Conservation (phyloP, 2,888 invertebrate species). For the Cheilosia variabilis region DNA sequence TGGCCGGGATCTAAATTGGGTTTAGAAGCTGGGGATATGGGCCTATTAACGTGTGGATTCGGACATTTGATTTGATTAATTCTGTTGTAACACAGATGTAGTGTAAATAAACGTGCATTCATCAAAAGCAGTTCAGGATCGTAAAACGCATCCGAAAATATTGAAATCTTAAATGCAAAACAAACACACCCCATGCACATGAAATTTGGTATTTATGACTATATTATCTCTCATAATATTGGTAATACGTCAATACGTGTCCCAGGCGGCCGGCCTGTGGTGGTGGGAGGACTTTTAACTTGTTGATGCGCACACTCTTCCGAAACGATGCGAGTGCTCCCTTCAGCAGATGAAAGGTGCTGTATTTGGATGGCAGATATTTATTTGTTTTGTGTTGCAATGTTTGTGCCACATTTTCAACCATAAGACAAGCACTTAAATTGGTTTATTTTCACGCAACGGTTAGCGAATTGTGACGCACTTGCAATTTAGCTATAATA, state of each 20-base stretch:
- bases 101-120: slow-evolving; percentile 41
- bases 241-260: slow-evolving; percentile 1
- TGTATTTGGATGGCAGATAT: slow-evolving; percentile 44
- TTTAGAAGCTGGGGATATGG: background rate
- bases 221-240: slow-evolving; percentile 17
- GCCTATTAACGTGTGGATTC: slow-evolving; percentile 11
- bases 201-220: slow-evolving; percentile 46
- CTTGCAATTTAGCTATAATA: too few species aligned
- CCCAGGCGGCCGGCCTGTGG: background rate
- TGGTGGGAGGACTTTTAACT: background rate
- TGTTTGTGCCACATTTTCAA: slow-evolving; percentile 47
- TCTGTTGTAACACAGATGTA: slow-evolving; percentile 23
- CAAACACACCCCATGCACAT: slow-evolving; percentile 33
- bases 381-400: slow-evolving; percentile 43
- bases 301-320: background rate
- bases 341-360: slow-evolving; percentile 2
- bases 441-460: slow-evolving; percentile 14
- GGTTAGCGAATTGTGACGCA: background rate
- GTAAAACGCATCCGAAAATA: slow-evolving; percentile 45
- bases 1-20: background rate
- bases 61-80: slow-evolving; percentile 44
- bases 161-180: slow-evolving; percentile 42
- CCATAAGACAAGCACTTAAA: slow-evolving; percentile 31
- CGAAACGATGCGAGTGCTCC: background rate
- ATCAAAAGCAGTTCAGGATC: slow-evolving; percentile 36